Evolutionary conservation across 2,113 vertebrate species (phyloP).

Genomic region (Tragelaphus strepsiceros): DNA sequence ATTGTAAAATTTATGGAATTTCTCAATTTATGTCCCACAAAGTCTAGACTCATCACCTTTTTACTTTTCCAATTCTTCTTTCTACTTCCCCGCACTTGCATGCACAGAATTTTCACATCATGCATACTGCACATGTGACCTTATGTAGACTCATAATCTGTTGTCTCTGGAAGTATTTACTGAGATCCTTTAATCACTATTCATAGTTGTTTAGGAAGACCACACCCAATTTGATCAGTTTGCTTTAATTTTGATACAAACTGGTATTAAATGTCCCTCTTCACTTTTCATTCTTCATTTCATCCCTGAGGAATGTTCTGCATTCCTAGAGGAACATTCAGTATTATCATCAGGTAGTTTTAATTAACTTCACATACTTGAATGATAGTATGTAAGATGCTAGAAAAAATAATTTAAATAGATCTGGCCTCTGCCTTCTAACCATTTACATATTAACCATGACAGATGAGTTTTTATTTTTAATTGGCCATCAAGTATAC

Average conservation of each 20-base stretch:
- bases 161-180: not conserved
- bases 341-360: not conserved
- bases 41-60: not conserved
- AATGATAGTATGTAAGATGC: not conserved
- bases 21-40: not conserved
- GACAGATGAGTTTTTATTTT: not conserved
- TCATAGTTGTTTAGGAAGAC: not conserved
- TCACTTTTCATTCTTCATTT: not conserved
- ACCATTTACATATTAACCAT: constrained; percentile 30
- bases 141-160: not conserved
- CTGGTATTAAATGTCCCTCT: not conserved
- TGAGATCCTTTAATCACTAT: not conserved
- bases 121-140: fast-evolving
- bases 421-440: constrained; percentile 19
- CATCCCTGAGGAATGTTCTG: not conserved
- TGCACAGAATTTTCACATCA: not conserved
- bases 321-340: not conserved
- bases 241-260: not conserved
- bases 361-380: constrained; percentile 44
- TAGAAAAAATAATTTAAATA: constrained; percentile 37
- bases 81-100: not conserved
- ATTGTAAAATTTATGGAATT: not conserved
- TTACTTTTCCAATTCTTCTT: not conserved
- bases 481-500: not conserved
- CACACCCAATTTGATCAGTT: not conserved